Evolutionary conservation across 1,140 invertebrate species (phyloP), one percentile per base, ranked within the genome.

Genomic region (Sitophilus oryzae): DNA sequence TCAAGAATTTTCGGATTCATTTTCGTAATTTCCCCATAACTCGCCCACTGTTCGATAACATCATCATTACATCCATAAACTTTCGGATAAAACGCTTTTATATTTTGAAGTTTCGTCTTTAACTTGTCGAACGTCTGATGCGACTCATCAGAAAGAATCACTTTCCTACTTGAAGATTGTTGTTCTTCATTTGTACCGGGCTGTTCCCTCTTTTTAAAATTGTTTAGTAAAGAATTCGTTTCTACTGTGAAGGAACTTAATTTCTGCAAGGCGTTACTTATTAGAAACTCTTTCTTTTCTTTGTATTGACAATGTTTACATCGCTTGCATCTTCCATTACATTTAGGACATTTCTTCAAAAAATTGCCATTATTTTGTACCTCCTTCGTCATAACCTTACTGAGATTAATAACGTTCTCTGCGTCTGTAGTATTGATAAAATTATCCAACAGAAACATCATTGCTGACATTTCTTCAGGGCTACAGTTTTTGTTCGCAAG

Each of bases 41-140:
- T 37, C 10, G 35, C 53, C 53, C 53, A 56, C 19, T 56, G 53
- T 15, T 35, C 18, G 8, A 49, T 49, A 43, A 56, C 34, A 49
- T 50, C 20, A n/a, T 19, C 30, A 16, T 45, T 19, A 43, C 45
- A 35, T 22, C 34, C 30, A 50, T 44, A 50, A 30, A 56, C 35
- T 42, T 21, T 35, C 18, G 47, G 53, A 50, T 50, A 56, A 56
- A 56, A 56, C 4, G 18, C 18, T 30, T 54, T 54, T 10, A 54
- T 54, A 18, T 54, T 54, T n/a, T 20, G 36, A 9, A 54, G 14
- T 41, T 54, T 54, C 10, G 25, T 14, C 20, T 54, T 54, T 6
- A 54, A 22, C 21, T 21, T 46, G 34, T 41, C 16, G 14, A 54
- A 54, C 4, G 44, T 54, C 18, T 54, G 23, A 15, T 45, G n/a